These are phyloP conservation scores for Gymnoscelis rufifasciata DNA, from an alignment of 2,888 invertebrate genomes.

Conservation along the genomic window DNA sequence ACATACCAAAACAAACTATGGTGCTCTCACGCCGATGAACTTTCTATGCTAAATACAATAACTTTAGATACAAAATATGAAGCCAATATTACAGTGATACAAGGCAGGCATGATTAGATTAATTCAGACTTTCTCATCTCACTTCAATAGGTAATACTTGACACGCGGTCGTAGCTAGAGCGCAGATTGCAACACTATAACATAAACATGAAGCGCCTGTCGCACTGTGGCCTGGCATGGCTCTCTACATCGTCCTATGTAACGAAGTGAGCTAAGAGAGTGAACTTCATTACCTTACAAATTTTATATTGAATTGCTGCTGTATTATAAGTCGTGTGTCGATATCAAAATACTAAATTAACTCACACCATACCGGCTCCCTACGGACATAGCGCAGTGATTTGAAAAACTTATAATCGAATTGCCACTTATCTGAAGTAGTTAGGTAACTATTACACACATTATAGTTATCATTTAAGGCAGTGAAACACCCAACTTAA, in stretches of 20 bases:
- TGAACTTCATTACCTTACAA: slow-evolving; percentile 30
- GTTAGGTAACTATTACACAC: slow-evolving; percentile 70
- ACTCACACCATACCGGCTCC: slow-evolving; percentile 15
- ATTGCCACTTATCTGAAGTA: slow-evolving; percentile 71
- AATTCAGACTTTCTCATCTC: slow-evolving; percentile 56
- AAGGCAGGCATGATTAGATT: slow-evolving; percentile 63
- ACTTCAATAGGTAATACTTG: slow-evolving; percentile 42
- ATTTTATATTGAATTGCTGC: slow-evolving; percentile 36
- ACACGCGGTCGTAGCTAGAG: slow-evolving; percentile 29
- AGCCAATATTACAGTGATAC: slow-evolving; percentile 69
- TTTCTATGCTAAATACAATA: slow-evolving; percentile 72
- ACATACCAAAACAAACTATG: slow-evolving; percentile 72
- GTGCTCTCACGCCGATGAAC: slow-evolving; percentile 77
- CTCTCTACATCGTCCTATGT: slow-evolving; percentile 28
- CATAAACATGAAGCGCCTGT: slow-evolving; percentile 17
- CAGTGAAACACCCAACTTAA: slow-evolving; percentile 79
- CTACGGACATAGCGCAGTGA: slow-evolving; percentile 34
- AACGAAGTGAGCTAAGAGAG: slow-evolving; percentile 53
- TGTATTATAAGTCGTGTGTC: slow-evolving; percentile 22
- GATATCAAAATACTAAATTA: slow-evolving; percentile 28
- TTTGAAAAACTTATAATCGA: slow-evolving; percentile 51
- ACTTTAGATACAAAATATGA: slow-evolving; percentile 66
- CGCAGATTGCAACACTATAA: slow-evolving; percentile 23
- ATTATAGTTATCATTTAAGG: slow-evolving; percentile 71
- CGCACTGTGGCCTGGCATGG: slow-evolving; percentile 13